Base-by-base conservation (phyloP, 2,888 invertebrate genomes). In the Stenchaetothrips biformis region DNA sequence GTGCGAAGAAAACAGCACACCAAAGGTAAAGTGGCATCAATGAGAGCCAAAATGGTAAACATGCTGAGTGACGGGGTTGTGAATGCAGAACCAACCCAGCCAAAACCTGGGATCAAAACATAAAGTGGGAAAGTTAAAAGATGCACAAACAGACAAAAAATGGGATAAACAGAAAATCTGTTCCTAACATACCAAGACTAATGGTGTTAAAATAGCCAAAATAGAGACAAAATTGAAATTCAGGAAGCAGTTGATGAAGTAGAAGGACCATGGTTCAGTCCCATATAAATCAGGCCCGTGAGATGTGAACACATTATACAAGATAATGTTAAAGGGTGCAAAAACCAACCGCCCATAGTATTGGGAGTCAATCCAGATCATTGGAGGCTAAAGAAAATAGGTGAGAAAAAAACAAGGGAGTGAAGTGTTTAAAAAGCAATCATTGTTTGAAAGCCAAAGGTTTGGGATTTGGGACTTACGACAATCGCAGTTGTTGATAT, bases 201-300 rank as follows among this genome's bases (percentile, higher is more conserved):
- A 86, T 3, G 91, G 88, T 49, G 90, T 88, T 0, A 89, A 78
- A 6, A 92, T 83, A 0, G 92, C 90, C 48, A 89, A 86, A 0
- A 90, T 81, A 83, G 91, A 96, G 83, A 95, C 91, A 83, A 99
- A 88, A 88, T 99, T 99, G 86, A 98, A 99, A 88, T 99, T 99
- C 49, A 99, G 89, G 85, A 97, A 93, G 78, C 97, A 95, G 88
- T 99, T 99, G 77, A 95, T 87, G 80, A 98, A 88, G 87, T 99
- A 99, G 88, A 92, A 99, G 0, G 92, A 92, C 87, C 94, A 91
- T 0, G 97, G 96, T 85, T 97, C 99, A 0, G 94, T 94, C 82
- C 99, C 99, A 87, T 99, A 99, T 82, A 99, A 88, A 87, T 97
- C 93, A 0, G 99, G 97, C 13, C 99, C 99, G 84, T 96, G 95